Base-by-base conservation (phyloP, 2,888 invertebrate species). In the Drosophila planitibia region DNA sequence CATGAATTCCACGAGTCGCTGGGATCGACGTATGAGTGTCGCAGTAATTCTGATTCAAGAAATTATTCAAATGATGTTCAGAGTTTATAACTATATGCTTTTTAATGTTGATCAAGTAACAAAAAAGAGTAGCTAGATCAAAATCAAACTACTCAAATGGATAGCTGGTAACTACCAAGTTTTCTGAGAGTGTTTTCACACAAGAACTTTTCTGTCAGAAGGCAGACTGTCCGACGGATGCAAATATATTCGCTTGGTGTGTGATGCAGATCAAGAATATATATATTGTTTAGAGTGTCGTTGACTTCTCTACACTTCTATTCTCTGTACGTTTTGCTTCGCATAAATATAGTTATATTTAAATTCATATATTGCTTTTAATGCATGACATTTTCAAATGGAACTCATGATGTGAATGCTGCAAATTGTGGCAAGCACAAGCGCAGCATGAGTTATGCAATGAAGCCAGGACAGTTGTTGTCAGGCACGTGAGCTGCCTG, bases 401-500 rank as follows among this genome's bases (percentile, higher is more conserved):
- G 57, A 10, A 22, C 22, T 6, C 32, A 32, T 58, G 58, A 58
- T 44, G 39, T 44, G 30, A 58, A 44, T 44, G 41, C 41, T 41
- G 58, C 32, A 58, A 58, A 44, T 58, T 58, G 41, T 22, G 44
- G 58, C 41, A 58, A 58, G 32, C 32, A 58, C 22, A 44, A 59
- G 32, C 53, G 30, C n/a, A 39, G 61, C 41, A 55, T 37, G 60
- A 60, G 60, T 79, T 79, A 79, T 64, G 81, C 82, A 81, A 79
- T 77, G 78, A 37, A 71, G 71, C 41, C 57, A 19, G 39, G n/a
- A 25, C 70, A 57, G 47, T 58, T 71, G 60, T 32, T 76, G 61
- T 16, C 66, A 32, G 81, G 73, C 83, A 81, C 81, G 81, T 81
- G 81, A 82, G 82, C 73, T 70, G 49, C 32, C 37, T 59, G 55